A percentile compares a stretch with the other conserved stretches of the same genome.
Conservation (phyloP, 1,140 invertebrate species). For the Caenorhabditis briggsae region DNA sequence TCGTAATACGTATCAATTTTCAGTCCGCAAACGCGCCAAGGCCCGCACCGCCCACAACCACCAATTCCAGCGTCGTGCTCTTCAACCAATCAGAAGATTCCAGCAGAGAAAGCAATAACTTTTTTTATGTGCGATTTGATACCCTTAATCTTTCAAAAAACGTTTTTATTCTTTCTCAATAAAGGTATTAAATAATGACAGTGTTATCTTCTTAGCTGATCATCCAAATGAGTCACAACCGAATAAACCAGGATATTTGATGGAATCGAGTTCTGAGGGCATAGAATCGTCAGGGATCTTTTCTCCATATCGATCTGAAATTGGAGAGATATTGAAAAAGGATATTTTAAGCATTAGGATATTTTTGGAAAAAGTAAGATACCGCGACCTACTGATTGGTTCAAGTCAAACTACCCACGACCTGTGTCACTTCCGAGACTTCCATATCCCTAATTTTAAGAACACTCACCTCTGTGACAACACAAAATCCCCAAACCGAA, state of each 20-base stretch:
- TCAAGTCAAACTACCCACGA: no score
- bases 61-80: constrained; percentile 37
- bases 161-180: no score
- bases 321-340: background rate
- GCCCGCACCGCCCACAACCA: constrained; percentile 28
- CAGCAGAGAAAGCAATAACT: constrained; percentile 31
- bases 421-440: no score
- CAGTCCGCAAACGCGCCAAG: constrained; percentile 23
- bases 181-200: background rate
- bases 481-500: background rate
- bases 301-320: constrained; percentile 56
- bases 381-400: no score
- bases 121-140: background rate
- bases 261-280: constrained; percentile 36
- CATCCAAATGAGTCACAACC: constrained; percentile 52
- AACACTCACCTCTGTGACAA: constrained; percentile 8
- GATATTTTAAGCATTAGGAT: no score
- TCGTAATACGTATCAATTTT: background rate
- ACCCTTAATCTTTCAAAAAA: no score
- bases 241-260: constrained; percentile 59
- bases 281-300: constrained; percentile 35
- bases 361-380: no score
- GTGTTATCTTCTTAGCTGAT: constrained; percentile 12
- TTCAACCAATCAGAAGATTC: constrained; percentile 38
- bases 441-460: background rate